These are phyloP conservation scores for Aphidius ervi DNA, from an alignment of 1,140 invertebrate species.

Conservation along the genomic window DNA sequence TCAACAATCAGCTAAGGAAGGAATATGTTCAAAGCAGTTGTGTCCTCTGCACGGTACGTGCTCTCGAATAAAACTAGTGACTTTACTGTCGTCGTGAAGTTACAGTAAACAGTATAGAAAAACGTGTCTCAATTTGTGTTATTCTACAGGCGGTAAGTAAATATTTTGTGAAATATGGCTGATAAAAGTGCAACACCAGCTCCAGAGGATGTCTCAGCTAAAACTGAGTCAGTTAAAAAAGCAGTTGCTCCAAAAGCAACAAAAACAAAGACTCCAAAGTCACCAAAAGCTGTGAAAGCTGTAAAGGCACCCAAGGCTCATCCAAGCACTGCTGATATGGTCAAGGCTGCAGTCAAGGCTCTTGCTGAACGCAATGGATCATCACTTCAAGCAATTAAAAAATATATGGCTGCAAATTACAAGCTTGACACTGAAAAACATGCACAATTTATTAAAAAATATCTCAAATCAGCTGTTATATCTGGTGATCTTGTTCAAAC, in stretches of 20 bases:
- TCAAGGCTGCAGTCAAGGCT: slow-evolving; percentile 57
- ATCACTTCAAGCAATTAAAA: slow-evolving; percentile 61
- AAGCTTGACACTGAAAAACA: slow-evolving; percentile 58
- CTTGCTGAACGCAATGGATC: slow-evolving; percentile 60
- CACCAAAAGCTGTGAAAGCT: slow-evolving; percentile 20
- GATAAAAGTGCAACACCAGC: background rate
- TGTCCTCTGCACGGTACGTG: background rate
- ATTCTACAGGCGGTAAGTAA: too few relatives aligned
- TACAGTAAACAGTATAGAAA: background rate
- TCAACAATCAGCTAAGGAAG: too few relatives aligned
- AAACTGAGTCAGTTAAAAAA: slow-evolving; percentile 1
- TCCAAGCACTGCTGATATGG: slow-evolving; percentile 54
- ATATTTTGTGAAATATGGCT: background rate
- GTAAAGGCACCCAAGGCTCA: slow-evolving; percentile 32
- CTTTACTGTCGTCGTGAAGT: background rate
- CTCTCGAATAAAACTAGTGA: background rate
- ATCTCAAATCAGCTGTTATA: slow-evolving; percentile 56
- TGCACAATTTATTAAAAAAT: slow-evolving; percentile 59
- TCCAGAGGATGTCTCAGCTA: too few relatives aligned
- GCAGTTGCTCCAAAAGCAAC: slow-evolving; percentile 32
- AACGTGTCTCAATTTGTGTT: background rate
- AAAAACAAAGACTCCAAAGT: background rate
- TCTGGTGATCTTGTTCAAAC: slow-evolving; percentile 57
- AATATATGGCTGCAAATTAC: slow-evolving; percentile 58
- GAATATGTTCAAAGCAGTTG: too few relatives aligned